Conservation (phyloP, 2,888 invertebrate genomes). For the Ecdyonurus torrentis region DNA sequence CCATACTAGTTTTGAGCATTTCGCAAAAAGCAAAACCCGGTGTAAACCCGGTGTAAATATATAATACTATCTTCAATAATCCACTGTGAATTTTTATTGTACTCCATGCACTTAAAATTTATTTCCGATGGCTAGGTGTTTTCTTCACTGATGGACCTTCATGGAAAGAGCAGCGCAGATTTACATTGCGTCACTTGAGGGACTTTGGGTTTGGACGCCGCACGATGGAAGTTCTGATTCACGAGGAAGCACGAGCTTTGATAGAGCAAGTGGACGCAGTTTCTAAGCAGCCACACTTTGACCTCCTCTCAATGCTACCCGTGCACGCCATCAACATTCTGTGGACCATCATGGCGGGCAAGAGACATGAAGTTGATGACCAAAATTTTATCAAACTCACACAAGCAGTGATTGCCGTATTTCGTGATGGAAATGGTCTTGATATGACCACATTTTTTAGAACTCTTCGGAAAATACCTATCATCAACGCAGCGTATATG, state of each 20-base stretch:
- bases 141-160: constrained; percentile 45
- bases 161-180: constrained; percentile 50
- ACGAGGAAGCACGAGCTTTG: background rate
- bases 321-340: constrained; percentile 38
- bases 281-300: constrained; percentile 16
- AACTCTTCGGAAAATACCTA: background rate
- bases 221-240: constrained; percentile 18
- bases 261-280: background rate
- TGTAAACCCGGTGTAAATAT: no score
- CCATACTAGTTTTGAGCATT: no score
- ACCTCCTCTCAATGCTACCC: constrained; percentile 36
- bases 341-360: constrained; percentile 35
- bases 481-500: background rate
- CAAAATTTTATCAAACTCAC: background rate
- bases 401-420: background rate
- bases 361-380: constrained; percentile 19
- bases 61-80: no score
- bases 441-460: background rate
- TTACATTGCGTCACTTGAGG: constrained; percentile 42
- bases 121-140: constrained; percentile 37
- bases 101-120: no score
- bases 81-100: no score
- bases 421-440: background rate
- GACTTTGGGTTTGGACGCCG: constrained; percentile 53
- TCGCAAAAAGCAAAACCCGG: no score